Evolutionary conservation across 1,140 invertebrate genomes (phyloP).

Genomic region (Leptinotarsa lineolata): DNA sequence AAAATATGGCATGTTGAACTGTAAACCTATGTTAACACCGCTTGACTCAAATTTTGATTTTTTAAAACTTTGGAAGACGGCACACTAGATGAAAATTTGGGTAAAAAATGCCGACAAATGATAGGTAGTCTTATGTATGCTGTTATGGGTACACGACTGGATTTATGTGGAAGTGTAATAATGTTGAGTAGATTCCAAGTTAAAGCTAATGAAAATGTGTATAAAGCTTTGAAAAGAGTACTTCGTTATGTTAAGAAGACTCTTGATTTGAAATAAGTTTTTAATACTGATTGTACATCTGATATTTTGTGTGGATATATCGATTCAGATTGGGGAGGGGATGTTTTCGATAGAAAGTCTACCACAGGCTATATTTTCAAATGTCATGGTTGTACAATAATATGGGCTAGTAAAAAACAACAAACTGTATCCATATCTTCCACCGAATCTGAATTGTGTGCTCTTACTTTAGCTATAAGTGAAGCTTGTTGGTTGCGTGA

Average conservation of each 20-base stretch:
- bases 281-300: conserved; percentile 27
- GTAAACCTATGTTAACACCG: too few species aligned
- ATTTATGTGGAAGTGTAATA: not conserved
- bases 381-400: conserved; percentile 32
- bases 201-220: not conserved
- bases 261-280: not conserved
- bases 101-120: not conserved
- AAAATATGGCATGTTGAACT: conserved; percentile 21
- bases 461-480: too few species aligned
- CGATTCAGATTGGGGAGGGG: conserved; percentile 56
- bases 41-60: conserved; percentile 25
- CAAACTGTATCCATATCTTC: conserved; percentile 36
- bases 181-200: conserved; percentile 10
- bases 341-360: conserved; percentile 52
- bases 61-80: conserved; percentile 29
- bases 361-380: conserved; percentile 53
- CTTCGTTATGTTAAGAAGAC: not conserved
- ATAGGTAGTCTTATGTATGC: conserved; percentile 42
- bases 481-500: too few species aligned
- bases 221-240: too few species aligned
- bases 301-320: conserved; percentile 44
- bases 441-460: conserved; percentile 49
- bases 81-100: too few species aligned
- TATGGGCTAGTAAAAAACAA: conserved; percentile 41
- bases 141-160: not conserved